These are phyloP conservation scores for Sciurus vulgaris DNA, from an alignment of 2,797 vertebrate species.

Conservation along the genomic window DNA sequence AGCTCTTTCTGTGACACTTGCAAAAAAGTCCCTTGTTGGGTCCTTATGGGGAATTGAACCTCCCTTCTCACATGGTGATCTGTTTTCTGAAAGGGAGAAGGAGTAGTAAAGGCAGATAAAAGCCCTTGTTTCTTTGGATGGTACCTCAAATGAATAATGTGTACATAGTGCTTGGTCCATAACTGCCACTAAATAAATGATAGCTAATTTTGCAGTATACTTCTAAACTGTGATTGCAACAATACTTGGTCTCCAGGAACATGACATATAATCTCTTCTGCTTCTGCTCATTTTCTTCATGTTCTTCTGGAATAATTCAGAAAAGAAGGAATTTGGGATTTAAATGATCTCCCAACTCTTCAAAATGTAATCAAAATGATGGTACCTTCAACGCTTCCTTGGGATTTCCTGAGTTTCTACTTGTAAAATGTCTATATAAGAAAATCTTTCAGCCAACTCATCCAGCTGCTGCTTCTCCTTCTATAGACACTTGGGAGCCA, in stretches of 20 bases:
- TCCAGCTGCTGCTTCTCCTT: not conserved
- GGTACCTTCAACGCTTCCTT: constrained; percentile 7
- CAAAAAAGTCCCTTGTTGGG: not conserved
- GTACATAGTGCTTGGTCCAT: not conserved
- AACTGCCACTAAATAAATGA: not conserved
- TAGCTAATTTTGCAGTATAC: not conserved
- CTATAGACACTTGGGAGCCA: not conserved
- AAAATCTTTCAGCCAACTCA: not conserved
- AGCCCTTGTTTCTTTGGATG: not conserved
- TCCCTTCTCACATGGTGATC: not conserved
- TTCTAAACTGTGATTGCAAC: not conserved
- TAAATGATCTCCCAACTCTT: constrained; percentile 11
- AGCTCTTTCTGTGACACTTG: constrained; percentile 38
- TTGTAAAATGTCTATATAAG: constrained; percentile 21
- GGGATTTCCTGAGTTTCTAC: not conserved
- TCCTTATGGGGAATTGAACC: not conserved
- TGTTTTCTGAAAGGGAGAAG: constrained; percentile 39
- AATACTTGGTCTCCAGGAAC: not conserved
- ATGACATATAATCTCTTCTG: not conserved
- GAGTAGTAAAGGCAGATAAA: constrained; percentile 27
- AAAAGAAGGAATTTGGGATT: constrained; percentile 27
- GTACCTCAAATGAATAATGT: not conserved
- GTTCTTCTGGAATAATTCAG: constrained; percentile 23
- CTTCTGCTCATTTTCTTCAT: not conserved
- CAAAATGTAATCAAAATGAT: constrained; percentile 17